Evolutionary conservation across 2,113 vertebrate species (phyloP).

Genomic region (Uropsilus gracilis): DNA sequence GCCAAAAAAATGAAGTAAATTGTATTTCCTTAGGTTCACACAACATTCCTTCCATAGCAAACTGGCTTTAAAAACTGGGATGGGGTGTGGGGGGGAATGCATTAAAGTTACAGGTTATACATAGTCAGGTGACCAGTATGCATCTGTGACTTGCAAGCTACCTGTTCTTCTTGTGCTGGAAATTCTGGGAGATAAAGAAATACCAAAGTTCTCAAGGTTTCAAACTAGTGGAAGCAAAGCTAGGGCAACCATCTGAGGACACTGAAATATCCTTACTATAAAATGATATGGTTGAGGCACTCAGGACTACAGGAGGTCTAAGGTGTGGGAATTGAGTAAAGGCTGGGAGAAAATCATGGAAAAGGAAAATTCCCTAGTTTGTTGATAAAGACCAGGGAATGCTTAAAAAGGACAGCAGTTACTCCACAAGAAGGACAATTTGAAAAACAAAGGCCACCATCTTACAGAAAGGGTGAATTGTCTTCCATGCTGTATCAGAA

Average conservation of each 20-base stretch:
- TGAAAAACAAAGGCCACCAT: background rate
- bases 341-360: background rate
- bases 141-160: accelerated
- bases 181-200: background rate
- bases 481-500: too few species aligned
- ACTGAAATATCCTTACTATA: background rate
- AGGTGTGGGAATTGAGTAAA: background rate
- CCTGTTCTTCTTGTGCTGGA: background rate
- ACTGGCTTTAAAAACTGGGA: background rate
- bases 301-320: background rate
- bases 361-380: background rate
- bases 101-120: background rate
- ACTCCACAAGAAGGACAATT: background rate
- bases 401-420: too few species aligned
- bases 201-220: background rate
- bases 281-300: background rate
- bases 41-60: background rate
- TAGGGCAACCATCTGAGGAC: background rate
- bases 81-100: background rate
- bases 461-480: accelerated
- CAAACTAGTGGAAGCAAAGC: background rate
- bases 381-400: background rate
- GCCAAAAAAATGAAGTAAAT: background rate
- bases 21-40: background rate
- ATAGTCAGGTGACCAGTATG: background rate